Base-by-base conservation (phyloP, 2,797 vertebrate species). In the Micropoecilia bifurca region DNA sequence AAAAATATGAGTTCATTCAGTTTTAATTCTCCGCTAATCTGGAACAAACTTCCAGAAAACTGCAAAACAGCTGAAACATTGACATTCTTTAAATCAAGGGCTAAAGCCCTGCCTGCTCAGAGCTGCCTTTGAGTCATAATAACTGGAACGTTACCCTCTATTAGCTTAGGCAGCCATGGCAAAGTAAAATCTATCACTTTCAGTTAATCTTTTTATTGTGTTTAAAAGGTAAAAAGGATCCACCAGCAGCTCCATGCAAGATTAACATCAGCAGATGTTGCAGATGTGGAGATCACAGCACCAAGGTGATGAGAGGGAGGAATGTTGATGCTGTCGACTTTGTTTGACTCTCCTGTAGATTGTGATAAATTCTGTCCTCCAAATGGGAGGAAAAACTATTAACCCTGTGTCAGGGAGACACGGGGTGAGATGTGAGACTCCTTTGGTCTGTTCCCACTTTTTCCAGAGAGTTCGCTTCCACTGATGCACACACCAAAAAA, bases 211-310 rank as follows among this genome's bases (percentile, higher is more conserved):
- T 16, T 45, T 43, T 69, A 4, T 43, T 61, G 6, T 61, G 33
- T 61, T 12, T 22, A 22, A 78, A 36, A 30, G 14, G 20, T 61
- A 46, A 43, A 43, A 68, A 39, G 57, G 30, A 28, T 78, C 80
- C 66, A 80, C 53, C 76, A 68, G 63, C 77, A 53, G 88, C 84
- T 80, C 50, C 68, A 77, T 33, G 57, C 41, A 22, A 85, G 87
- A 92, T 91, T 45, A 79, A 85, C 90, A 92, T 94, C 91, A 89
- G 90, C 90, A 95, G 92, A 95, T 94, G 92, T 90, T 93, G 82
- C 74, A 78, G 85, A 88, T 76, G 83, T 79, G 81, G 80, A 85
- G 82, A 68, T 20, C 75, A 87, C 83, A 81, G 85, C 85, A 93
- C 89, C 89, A 87, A 85, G 88, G 90, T 87, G 93, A 83, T 89